These are phyloP conservation scores for Elymnias hypermnestra DNA, from an alignment of 1,140 invertebrate species.

Conservation along the genomic window DNA sequence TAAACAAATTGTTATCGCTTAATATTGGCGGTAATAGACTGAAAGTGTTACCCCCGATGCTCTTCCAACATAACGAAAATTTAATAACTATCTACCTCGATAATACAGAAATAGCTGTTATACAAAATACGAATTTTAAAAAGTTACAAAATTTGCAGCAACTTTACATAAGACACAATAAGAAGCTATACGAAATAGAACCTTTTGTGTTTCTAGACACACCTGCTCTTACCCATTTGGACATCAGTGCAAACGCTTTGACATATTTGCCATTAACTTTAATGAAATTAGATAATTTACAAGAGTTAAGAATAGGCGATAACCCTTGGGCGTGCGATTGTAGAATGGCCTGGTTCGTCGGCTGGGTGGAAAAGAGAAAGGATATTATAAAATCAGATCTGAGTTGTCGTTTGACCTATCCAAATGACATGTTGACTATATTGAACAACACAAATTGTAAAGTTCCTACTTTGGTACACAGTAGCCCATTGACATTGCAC, in stretches of 20 bases:
- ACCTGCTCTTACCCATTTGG: constrained; percentile 79
- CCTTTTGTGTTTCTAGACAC: constrained; percentile 78
- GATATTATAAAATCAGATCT: constrained; percentile 77
- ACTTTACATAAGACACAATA: constrained; percentile 78
- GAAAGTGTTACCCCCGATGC: constrained; percentile 66
- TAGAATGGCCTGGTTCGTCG: constrained; percentile 89
- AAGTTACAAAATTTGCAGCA: constrained; percentile 78
- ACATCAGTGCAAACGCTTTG: constrained; percentile 85
- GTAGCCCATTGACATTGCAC: constrained; percentile 79
- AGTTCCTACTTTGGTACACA: constrained; percentile 77
- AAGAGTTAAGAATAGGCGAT: constrained; percentile 80
- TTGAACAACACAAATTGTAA: constrained; percentile 83
- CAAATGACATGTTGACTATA: constrained; percentile 80
- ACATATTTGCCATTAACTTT: constrained; percentile 84
- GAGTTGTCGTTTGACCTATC: constrained; percentile 80
- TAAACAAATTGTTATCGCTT: constrained; percentile 75
- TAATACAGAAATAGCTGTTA: constrained; percentile 77
- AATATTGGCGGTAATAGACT: constrained; percentile 79
- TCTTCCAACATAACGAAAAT: constrained; percentile 78
- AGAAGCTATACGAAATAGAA: constrained; percentile 79
- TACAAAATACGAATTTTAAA: constrained; percentile 76
- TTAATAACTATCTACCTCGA: constrained; percentile 77
- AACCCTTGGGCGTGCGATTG: constrained; percentile 94
- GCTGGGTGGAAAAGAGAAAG: constrained; percentile 77
- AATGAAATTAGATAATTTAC: constrained; percentile 78